phyloP scores from a whole-genome alignment of 2,888 invertebrate genomes.

The Dexiosoma caninum region DNA sequence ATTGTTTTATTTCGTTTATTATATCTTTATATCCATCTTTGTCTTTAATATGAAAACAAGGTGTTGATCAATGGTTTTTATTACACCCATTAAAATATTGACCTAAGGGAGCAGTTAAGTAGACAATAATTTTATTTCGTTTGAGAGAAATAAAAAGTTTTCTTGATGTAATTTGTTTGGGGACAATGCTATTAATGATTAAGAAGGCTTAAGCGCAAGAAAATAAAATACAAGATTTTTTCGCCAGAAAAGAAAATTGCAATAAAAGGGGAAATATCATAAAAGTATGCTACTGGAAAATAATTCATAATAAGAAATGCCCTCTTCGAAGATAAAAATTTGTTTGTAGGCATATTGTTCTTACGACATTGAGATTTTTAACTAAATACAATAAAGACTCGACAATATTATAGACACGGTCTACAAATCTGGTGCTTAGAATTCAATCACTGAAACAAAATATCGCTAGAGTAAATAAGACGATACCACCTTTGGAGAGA shows the following conservation, averaged over 20 bases:
- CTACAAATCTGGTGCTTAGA: too few relatives aligned
- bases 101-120: slow-evolving; percentile 50
- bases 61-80: slow-evolving; percentile 60
- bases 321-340: too few relatives aligned
- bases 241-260: background rate
- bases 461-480: too few relatives aligned
- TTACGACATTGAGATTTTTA: too few relatives aligned
- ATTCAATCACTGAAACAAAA: too few relatives aligned
- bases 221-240: background rate
- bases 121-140: slow-evolving; percentile 48
- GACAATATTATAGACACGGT: too few relatives aligned
- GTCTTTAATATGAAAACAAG: slow-evolving; percentile 35
- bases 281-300: slow-evolving; percentile 17
- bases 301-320: too few relatives aligned
- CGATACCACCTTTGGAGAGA: too few relatives aligned
- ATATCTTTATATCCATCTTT: background rate
- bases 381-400: too few relatives aligned
- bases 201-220: background rate
- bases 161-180: slow-evolving; percentile 38
- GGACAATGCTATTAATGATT: slow-evolving; percentile 20
- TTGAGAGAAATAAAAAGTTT: slow-evolving; percentile 22
- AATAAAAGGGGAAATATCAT: background rate
- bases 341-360: too few relatives aligned
- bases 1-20: slow-evolving; percentile 1
- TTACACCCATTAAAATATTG: slow-evolving; percentile 54